Percentiles rank a stretch among this genome's conserved stretches.
phyloP scores from a whole-genome alignment of 2,888 invertebrate species.

The Epirrhoe alternata region DNA sequence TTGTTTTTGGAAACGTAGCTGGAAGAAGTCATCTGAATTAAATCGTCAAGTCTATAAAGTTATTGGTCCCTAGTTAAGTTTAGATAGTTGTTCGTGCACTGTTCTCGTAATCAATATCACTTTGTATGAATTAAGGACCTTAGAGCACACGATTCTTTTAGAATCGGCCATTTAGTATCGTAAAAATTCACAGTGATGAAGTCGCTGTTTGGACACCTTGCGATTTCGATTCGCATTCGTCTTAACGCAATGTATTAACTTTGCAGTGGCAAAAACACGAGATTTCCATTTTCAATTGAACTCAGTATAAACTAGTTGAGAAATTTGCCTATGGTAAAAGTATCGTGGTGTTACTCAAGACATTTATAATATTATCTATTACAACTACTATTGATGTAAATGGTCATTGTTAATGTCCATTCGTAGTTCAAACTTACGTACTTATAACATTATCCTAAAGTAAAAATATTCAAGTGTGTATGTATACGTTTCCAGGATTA shows the following conservation, averaged over 20 bases:
- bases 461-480: conserved; percentile 1
- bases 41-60: no score
- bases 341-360: background rate
- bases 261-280: background rate
- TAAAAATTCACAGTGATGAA: background rate
- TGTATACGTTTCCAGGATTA: conserved; percentile 15
- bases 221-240: background rate
- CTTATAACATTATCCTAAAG: background rate
- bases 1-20: conserved; percentile 17
- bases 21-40: no score
- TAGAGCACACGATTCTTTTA: background rate
- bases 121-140: conserved; percentile 5
- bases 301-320: no score
- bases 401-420: background rate
- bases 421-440: background rate
- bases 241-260: background rate
- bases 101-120: background rate
- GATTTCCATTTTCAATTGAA: no score
- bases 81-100: conserved; percentile 1
- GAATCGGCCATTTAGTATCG: background rate
- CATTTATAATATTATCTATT: background rate
- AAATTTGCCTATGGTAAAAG: background rate
- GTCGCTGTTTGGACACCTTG: background rate
- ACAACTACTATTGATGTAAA: background rate
- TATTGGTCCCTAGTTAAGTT: background rate